These are phyloP conservation scores for Spea multiplicata DNA, from an alignment of 2,113 vertebrate genomes.

Conservation along the genomic window DNA sequence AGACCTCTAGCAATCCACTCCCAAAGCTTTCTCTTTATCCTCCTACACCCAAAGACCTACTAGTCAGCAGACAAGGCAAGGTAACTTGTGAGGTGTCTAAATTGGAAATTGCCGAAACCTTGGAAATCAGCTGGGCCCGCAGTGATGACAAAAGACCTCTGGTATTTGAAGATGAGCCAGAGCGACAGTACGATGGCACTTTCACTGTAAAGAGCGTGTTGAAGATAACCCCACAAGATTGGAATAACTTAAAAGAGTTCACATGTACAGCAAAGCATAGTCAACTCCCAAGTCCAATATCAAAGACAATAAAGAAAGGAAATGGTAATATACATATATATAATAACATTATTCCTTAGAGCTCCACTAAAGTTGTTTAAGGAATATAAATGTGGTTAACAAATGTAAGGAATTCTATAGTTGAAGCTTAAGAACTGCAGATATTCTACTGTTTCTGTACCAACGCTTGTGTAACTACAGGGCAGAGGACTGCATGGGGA, in stretches of 20 bases:
- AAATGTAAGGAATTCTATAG: too few species aligned
- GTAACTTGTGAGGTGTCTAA: constrained; percentile 53
- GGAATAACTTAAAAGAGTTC: constrained; percentile 36
- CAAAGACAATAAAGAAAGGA: constrained; percentile 26
- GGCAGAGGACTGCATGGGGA: too few species aligned
- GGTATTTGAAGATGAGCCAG: rapidly evolving
- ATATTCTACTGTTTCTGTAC: too few species aligned
- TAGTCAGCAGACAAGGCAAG: constrained; percentile 19
- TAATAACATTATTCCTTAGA: too few species aligned
- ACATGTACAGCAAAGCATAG: constrained; percentile 10
- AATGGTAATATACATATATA: constrained; percentile 24
- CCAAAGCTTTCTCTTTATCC: constrained; percentile 32
- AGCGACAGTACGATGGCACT: constrained; percentile 14
- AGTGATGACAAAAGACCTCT: rapidly evolving
- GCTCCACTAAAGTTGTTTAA: too few species aligned
- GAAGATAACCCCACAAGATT: constrained; percentile 1
- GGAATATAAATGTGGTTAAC: too few species aligned
- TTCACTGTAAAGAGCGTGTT: constrained; percentile 27
- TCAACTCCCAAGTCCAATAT: constrained; percentile 22
- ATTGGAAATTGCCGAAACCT: not conserved
- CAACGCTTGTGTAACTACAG: too few species aligned
- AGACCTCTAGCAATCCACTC: not conserved
- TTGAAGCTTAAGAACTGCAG: too few species aligned
- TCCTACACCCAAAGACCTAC: constrained; percentile 53
- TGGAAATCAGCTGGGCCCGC: constrained; percentile 38